A percentile compares a stretch with the other conserved stretches of the same genome.
Evolutionary conservation across 2,888 invertebrate genomes (phyloP).

Genomic region (Oxytorus armatus): DNA sequence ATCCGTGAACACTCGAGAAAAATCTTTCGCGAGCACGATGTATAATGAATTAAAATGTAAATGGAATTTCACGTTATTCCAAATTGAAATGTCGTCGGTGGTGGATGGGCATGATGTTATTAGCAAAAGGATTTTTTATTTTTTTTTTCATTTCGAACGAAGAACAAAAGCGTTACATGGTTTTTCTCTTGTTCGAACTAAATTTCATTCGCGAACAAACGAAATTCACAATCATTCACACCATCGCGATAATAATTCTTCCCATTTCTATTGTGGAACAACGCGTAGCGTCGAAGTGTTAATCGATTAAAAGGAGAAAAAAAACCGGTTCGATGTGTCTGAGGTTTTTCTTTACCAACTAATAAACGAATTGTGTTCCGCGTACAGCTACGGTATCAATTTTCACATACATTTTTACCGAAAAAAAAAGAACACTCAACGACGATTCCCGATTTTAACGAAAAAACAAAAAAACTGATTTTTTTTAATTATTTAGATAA

Average conservation of each 20-base stretch:
- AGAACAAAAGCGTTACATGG: slow-evolving; percentile 28
- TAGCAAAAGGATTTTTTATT: slow-evolving; percentile 37
- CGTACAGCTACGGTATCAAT: background rate
- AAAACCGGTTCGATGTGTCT: slow-evolving; percentile 2
- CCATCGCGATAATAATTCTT: slow-evolving; percentile 23
- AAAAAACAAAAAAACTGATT: slow-evolving; percentile 21
- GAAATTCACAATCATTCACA: slow-evolving; percentile 20
- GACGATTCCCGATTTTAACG: slow-evolving; percentile 36
- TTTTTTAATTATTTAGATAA: slow-evolving; percentile 50
- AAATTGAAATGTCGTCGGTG: slow-evolving; percentile 57
- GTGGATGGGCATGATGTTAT: slow-evolving; percentile 61
- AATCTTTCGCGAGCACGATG: slow-evolving; percentile 29
- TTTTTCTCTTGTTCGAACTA: slow-evolving; percentile 3
- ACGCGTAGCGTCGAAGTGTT: background rate
- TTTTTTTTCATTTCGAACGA: slow-evolving; percentile 25
- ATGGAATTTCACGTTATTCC: slow-evolving; percentile 44
- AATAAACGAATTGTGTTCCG: slow-evolving; percentile 47
- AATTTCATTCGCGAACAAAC: background rate
- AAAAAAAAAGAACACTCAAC: slow-evolving; percentile 20
- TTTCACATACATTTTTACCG: slow-evolving; percentile 16
- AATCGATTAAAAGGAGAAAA: background rate
- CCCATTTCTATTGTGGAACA: slow-evolving; percentile 16
- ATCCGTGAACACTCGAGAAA: slow-evolving; percentile 4
- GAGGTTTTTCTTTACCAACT: slow-evolving; percentile 1
- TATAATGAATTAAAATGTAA: slow-evolving; percentile 27